Evolutionary conservation across 1,140 invertebrate species (phyloP).

Genomic region (Trialeurodes vaporariorum): DNA sequence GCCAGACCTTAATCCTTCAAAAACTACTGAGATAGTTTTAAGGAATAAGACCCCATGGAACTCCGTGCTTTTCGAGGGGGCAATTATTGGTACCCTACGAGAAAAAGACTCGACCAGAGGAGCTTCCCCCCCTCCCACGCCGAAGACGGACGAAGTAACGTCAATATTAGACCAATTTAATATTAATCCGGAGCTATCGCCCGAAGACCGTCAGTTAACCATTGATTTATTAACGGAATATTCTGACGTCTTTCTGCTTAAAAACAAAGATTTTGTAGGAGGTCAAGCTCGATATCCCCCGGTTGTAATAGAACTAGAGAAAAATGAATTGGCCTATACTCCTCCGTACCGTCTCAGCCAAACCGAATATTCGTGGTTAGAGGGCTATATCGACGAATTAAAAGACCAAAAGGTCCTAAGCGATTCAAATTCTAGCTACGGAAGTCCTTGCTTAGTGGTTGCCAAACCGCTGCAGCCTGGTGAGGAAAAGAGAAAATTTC

Average conservation of each 20-base stretch:
- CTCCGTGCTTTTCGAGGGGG: background rate
- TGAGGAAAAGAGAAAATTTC: background rate
- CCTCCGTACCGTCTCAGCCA: background rate
- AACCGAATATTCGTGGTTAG: background rate
- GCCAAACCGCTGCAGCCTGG: no score
- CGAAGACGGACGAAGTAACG: background rate
- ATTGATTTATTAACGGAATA: background rate
- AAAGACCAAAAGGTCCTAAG: background rate
- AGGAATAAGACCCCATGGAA: background rate
- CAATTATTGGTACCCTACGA: no score
- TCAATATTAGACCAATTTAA: background rate
- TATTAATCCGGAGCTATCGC: background rate
- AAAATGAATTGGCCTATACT: background rate
- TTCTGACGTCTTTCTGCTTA: background rate
- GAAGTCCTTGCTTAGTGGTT: background rate
- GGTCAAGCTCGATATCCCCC: background rate
- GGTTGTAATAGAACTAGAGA: background rate
- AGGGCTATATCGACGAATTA: background rate
- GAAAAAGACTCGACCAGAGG: no score
- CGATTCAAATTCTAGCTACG: background rate
- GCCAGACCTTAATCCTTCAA: no score
- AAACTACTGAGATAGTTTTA: no score
- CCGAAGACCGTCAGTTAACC: background rate
- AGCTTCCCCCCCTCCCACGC: background rate
- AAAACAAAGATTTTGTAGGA: background rate